Base-by-base conservation (phyloP, 92 coral and sea anemone genomes). In the Porites divaricata region DNA sequence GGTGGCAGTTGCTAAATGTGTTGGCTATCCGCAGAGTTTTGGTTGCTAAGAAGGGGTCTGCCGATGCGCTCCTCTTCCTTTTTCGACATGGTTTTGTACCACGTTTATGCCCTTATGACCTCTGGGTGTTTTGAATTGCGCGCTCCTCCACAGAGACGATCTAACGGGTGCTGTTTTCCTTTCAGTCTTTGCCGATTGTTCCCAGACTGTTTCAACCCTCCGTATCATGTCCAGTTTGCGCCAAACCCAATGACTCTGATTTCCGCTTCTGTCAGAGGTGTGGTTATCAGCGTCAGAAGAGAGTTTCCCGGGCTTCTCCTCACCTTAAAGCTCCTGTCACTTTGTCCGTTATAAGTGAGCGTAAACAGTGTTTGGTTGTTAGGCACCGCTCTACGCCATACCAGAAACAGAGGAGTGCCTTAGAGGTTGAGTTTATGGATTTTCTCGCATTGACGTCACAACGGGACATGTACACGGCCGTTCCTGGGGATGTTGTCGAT, bases 1-100 rank as follows among this genome's bases (percentile, higher is more conserved):
- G 91, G 91, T 81, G 88, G 88, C 84, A 78, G 19, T 45, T 76
- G 57, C 17, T 83, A 8, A 68, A 73, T n/a, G 87, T 83, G 12
- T 61, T 72, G 86, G 13, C 86, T n/a, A 22, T 19, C 52, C 73
- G 63, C 28, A 74, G 69, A 41, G 67, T 69, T 10, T 76, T 56
- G 12, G 63, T 88, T 22, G 88, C 76, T 57, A 2, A 35, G 51
- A 20, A 12, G 22, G 87, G 76, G 20, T 28, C 73, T 25, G 56
- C 15, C 6, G 84, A 77, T 72, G 79, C 91, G 52, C 41, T 88
- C 50, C 72, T 88, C 10, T 62, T 53, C 57, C 89, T 89, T 25
- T 51, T 85, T 16, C 76, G 76, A 50, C 49, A 72, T n/a, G 83
- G 89, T 25, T 83, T 83, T 67, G 1, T 73, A 61, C 89, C 70